Conservation (phyloP, 2,888 invertebrate genomes). For the Lochmaea crataegi region DNA sequence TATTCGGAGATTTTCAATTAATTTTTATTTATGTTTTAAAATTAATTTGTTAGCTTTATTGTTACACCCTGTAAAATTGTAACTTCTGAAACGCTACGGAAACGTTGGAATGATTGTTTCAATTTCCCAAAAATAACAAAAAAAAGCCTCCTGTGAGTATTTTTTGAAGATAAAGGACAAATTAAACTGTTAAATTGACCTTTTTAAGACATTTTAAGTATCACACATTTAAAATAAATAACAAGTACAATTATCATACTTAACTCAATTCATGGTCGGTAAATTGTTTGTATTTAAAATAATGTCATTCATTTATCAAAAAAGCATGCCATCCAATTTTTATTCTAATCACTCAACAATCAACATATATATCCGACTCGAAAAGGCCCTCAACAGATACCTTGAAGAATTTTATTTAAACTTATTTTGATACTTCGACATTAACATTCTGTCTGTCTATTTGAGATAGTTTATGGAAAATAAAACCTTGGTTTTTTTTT, state of each 20-base stretch:
- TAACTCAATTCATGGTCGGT: conserved; percentile 2
- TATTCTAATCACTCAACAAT: conserved; percentile 11
- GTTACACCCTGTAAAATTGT: too few species aligned
- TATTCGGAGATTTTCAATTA: too few species aligned
- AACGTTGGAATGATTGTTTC: too few species aligned
- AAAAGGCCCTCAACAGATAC: conserved; percentile 12
- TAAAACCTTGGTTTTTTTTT: conserved; percentile 15
- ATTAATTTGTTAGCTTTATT: too few species aligned
- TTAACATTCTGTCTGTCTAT: conserved; percentile 25
- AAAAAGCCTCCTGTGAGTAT: neutral
- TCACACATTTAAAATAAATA: neutral
- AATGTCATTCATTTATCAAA: conserved; percentile 4
- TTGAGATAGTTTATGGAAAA: conserved; percentile 22
- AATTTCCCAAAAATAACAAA: neutral
- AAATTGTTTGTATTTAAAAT: neutral
- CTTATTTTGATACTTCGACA: conserved; percentile 12
- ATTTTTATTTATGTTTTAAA: too few species aligned
- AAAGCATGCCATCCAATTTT: neutral
- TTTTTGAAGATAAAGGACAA: neutral
- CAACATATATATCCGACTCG: neutral
- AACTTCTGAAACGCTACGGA: too few species aligned
- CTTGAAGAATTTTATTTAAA: conserved; percentile 5
- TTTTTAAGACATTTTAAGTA: neutral
- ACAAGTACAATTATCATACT: neutral
- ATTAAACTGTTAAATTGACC: neutral